Conservation (phyloP, 2,113 vertebrate genomes). For the Pterocles orientalis region DNA sequence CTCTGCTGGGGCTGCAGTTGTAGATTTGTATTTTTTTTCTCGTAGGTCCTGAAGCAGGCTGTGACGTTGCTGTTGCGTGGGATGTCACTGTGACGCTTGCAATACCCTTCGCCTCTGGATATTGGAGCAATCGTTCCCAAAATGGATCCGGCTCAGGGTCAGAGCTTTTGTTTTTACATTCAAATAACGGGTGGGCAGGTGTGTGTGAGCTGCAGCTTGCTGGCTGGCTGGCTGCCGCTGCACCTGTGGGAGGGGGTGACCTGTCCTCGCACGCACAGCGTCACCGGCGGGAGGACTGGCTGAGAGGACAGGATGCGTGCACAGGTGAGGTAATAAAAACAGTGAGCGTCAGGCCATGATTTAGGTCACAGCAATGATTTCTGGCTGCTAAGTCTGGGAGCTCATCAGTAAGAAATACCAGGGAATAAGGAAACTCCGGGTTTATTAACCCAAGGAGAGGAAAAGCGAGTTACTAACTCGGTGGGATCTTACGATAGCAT, state of each 20-base stretch:
- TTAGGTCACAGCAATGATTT: neutral
- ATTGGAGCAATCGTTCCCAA: neutral
- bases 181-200: fast-evolving
- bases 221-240: neutral
- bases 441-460: neutral
- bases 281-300: too few relatives aligned
- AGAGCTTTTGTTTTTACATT: neutral
- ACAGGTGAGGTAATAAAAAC: neutral
- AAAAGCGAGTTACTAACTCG: fast-evolving
- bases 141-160: too few relatives aligned
- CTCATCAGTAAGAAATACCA: neutral
- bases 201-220: too few relatives aligned
- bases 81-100: fast-evolving
- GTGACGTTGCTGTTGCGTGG: fast-evolving
- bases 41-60: neutral
- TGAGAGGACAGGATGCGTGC: too few relatives aligned
- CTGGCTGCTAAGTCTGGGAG: neutral
- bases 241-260: neutral
- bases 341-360: neutral
- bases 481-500: too few relatives aligned
- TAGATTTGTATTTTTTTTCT: too few relatives aligned
- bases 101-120: neutral
- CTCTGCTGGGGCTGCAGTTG: neutral
- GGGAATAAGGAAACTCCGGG: neutral
- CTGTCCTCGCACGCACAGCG: neutral